phyloP scores from a whole-genome alignment of 1,140 invertebrate genomes.

The Drosophila quadrilineata region DNA sequence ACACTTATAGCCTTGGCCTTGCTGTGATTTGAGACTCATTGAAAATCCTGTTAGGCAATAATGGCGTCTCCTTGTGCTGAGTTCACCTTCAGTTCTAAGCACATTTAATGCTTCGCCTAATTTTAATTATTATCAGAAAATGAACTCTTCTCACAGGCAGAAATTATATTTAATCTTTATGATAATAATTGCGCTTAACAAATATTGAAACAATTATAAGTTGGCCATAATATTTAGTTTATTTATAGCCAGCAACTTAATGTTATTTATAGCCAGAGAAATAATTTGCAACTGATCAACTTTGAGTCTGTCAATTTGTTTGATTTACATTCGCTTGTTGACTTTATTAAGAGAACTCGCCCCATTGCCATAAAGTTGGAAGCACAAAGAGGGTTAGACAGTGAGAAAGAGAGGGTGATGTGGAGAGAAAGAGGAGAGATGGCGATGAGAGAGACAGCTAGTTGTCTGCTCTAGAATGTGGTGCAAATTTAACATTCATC shows the following conservation, averaged over 20 bases:
- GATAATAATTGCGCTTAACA: too few relatives aligned
- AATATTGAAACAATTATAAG: too few relatives aligned
- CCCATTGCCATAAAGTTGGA: not conserved
- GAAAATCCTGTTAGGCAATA: conserved; percentile 54
- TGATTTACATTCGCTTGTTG: not conserved
- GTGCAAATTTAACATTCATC: conserved; percentile 48
- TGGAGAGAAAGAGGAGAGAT: too few relatives aligned
- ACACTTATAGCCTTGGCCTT: too few relatives aligned
- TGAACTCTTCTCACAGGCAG: too few relatives aligned
- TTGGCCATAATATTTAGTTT: too few relatives aligned
- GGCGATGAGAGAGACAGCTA: too few relatives aligned
- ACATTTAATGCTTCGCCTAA: not conserved
- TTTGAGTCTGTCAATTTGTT: too few relatives aligned
- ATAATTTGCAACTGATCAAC: conserved; percentile 6
- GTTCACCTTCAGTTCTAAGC: not conserved
- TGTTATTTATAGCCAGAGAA: not conserved
- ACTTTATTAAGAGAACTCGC: not conserved
- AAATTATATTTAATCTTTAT: too few relatives aligned
- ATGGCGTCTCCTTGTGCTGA: conserved; percentile 12
- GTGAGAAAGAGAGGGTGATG: too few relatives aligned
- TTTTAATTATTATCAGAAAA: conserved; percentile 24
- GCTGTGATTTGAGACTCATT: conserved; percentile 50
- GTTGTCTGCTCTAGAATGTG: too few relatives aligned
- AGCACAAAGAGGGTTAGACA: conserved; percentile 6
- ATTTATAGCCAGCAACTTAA: too few relatives aligned